Base-by-base conservation (phyloP, 2,888 invertebrate genomes). In the Punctoribates punctum region DNA sequence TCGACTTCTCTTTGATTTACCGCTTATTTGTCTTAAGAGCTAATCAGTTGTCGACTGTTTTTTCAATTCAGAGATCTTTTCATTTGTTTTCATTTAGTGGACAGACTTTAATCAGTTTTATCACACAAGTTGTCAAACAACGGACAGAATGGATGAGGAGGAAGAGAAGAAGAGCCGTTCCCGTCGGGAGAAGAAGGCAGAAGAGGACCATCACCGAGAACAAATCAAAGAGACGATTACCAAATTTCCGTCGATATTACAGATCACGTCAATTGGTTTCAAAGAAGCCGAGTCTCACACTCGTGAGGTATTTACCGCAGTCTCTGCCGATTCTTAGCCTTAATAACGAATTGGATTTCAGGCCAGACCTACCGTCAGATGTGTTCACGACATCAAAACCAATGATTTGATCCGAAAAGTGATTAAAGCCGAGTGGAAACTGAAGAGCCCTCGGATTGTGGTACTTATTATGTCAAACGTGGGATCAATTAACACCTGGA, bases 371-470 rank as follows among this genome's bases (percentile, higher is more conserved):
- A 80, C 78, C 73, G 75, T 79, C n/a, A 78, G 80, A 27, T 77
- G 79, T 5, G 46, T 74, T 11, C 75, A 78, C 72, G 79, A 80
- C 74, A 78, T 79, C 1, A 72, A 78, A 17, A 80, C 80, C 76
- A 78, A 79, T 38, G 77, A 80, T 74, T 15, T 29, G 17, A 57
- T 81, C 46, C 77, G 76, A 9, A 73, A 78, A n/a, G 74, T 80
- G 5, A 48, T 81, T 5, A 79, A 78, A 1, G 73, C 77, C 13
- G 75, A 79, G 51, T 80, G 80, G 80, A 73, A 77, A 11, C 51
- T 80, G n/a, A 73, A 57, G n/a, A 75, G 75, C 2, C 80, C 80
- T 1, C 77, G 80, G n/a, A 80, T 80, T 48, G 80, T 80, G 15
- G 72, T 80, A 13, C 77, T 80, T 17, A 75, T 80, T 8, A 77